phyloP scores from a whole-genome alignment of 2,888 invertebrate species.

The Phortica magna region DNA sequence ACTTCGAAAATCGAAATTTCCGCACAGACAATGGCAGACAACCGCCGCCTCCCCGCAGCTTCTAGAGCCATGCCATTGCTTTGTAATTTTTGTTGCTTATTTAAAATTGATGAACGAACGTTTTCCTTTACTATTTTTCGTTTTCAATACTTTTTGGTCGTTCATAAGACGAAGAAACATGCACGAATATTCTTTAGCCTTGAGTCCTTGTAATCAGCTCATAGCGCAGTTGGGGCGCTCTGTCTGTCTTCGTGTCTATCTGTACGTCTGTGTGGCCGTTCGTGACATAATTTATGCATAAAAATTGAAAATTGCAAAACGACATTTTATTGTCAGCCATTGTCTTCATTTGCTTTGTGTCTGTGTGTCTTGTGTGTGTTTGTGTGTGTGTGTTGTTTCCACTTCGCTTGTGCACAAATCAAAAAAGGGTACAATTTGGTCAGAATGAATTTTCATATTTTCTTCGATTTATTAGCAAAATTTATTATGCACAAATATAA shows the following conservation, averaged over 20 bases:
- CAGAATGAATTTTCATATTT: no score
- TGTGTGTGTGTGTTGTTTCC: no score
- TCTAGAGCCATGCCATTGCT: not conserved
- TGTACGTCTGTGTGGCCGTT: not conserved
- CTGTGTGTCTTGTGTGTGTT: no score
- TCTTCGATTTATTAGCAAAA: no score
- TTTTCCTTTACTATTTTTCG: not conserved
- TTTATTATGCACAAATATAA: no score
- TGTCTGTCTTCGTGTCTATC: not conserved
- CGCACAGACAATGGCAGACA: conserved; percentile 19
- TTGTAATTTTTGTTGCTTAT: not conserved
- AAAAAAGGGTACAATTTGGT: no score
- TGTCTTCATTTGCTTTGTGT: not conserved
- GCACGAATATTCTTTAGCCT: not conserved
- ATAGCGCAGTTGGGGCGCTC: not conserved
- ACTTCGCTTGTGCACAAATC: no score
- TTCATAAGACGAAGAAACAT: not conserved
- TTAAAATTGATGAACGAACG: conserved; percentile 20
- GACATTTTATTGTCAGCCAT: conserved; percentile 11
- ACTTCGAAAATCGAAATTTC: conserved; percentile 14
- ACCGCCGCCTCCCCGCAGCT: not conserved
- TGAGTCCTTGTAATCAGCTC: not conserved
- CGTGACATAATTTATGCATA: conserved; percentile 29
- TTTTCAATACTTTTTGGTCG: not conserved
- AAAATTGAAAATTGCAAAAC: conserved; percentile 22